Conservation (phyloP, 2,113 vertebrate species). For the Tichodroma muraria region DNA sequence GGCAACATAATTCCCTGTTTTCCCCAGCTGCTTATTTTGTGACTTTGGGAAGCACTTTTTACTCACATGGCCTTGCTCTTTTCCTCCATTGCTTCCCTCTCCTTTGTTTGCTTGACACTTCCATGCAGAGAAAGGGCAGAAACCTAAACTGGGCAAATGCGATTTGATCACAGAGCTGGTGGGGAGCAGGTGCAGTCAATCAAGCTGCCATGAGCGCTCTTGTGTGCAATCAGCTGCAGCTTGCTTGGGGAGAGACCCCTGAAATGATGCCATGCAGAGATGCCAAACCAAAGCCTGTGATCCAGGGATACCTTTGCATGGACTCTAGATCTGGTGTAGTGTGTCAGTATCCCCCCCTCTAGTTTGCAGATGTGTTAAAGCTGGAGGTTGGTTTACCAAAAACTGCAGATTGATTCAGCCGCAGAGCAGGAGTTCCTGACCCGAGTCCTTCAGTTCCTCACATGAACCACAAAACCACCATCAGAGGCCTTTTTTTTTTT, state of each 20-base stretch:
- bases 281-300: background rate
- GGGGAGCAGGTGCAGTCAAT: slow-evolving; percentile 20
- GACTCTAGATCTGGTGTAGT: accelerated
- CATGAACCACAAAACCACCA: background rate
- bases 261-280: background rate
- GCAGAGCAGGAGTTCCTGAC: background rate
- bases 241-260: background rate
- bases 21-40: background rate
- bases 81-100: background rate
- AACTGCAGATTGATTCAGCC: background rate
- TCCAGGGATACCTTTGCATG: background rate
- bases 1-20: background rate
- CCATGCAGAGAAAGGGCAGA: background rate
- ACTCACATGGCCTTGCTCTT: background rate
- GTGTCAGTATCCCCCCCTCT: background rate
- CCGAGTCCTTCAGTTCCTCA: background rate
- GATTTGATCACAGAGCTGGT: slow-evolving; percentile 30
- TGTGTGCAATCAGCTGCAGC: background rate
- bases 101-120: slow-evolving; percentile 31
- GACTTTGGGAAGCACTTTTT: background rate
- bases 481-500: background rate
- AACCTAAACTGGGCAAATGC: slow-evolving; percentile 5
- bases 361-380: background rate
- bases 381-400: background rate
- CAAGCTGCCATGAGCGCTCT: background rate